Evolutionary conservation across 2,888 invertebrate genomes (phyloP).

Genomic region (Zhuqinia jingwanae): DNA sequence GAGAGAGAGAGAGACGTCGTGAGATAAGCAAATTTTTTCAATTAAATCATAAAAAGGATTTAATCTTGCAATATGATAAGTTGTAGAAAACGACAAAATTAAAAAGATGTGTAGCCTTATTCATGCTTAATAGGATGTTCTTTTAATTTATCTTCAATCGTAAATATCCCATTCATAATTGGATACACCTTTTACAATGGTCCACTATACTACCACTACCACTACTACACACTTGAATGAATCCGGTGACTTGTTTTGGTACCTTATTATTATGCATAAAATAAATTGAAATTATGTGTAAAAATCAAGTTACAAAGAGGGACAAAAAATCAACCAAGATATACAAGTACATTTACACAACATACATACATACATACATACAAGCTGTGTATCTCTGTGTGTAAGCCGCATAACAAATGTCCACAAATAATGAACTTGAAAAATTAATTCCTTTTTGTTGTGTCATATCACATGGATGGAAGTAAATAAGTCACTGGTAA

Average conservation of each 20-base stretch:
- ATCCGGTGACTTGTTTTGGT: constrained; percentile 55
- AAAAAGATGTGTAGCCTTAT: constrained; percentile 14
- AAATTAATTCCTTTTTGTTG: constrained; percentile 44
- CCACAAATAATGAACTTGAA: constrained; percentile 61
- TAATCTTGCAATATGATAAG: constrained; percentile 11
- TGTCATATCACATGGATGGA: constrained; percentile 34
- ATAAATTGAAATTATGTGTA: constrained; percentile 65
- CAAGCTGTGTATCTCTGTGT: too few relatives aligned
- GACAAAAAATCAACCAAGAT: not conserved
- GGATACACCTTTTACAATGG: constrained; percentile 38
- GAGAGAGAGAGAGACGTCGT: constrained; percentile 13
- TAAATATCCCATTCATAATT: constrained; percentile 60
- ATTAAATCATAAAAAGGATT: constrained; percentile 45
- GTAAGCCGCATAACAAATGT: constrained; percentile 15
- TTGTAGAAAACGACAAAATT: constrained; percentile 24
- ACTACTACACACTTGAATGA: constrained; percentile 21
- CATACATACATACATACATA: too few relatives aligned
- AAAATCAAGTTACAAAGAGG: constrained; percentile 38
- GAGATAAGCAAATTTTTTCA: constrained; percentile 52
- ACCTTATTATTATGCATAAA: constrained; percentile 56
- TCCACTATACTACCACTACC: not conserved
- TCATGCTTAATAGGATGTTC: constrained; percentile 7
- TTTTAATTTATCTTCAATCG: constrained; percentile 56
- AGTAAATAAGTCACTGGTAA: constrained; percentile 16
- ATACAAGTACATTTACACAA: too few relatives aligned